Base-by-base conservation (phyloP, 1,140 invertebrate genomes). In the Orchesella cincta region DNA sequence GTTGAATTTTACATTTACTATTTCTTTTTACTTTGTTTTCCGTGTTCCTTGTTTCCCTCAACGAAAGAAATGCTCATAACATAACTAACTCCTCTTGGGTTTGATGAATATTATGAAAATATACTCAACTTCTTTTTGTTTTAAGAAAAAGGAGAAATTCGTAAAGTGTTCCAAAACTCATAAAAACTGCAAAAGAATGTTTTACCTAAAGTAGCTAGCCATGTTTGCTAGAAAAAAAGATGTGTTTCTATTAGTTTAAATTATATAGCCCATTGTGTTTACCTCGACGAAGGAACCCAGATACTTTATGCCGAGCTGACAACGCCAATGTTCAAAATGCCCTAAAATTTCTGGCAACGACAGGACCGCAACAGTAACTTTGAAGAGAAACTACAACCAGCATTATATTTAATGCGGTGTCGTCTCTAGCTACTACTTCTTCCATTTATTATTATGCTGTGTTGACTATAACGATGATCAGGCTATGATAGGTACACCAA, bases 81-180 rank as follows among this genome's bases (percentile, higher is more conserved):
- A 14, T 57, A n/a, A n/a, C n/a, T n/a, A n/a, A n/a, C n/a, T n/a
- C n/a, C n/a, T n/a, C n/a, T n/a, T n/a, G n/a, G n/a, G n/a, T 67
- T 29, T 67, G 12, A 67, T 67, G 62, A 67, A 12, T 67, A n/a
- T n/a, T n/a, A 67, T 67, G 62, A 67, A 67, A 31, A n/a, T n/a
- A n/a, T n/a, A n/a, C n/a, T n/a, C n/a, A n/a, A 33, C 5, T 67
- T 33, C 1, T 33, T 31, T 67, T 33, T 31, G 8, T 8, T 23
- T 67, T 67, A 31, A 67, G 33, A 67, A 67, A 62, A 67, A 14
- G 31, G 33, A n/a, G 31, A 67, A 67, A 33, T 31, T 31, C 62
- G 62, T 67, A 29, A 67, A 67, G 62, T 67, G 62, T 67, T 67
- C 62, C 62, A 67, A 67, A 31, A 67, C 62, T 67, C 62, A 67